Base-by-base conservation (phyloP, 2,113 vertebrate genomes). In the Labeo catla region DNA sequence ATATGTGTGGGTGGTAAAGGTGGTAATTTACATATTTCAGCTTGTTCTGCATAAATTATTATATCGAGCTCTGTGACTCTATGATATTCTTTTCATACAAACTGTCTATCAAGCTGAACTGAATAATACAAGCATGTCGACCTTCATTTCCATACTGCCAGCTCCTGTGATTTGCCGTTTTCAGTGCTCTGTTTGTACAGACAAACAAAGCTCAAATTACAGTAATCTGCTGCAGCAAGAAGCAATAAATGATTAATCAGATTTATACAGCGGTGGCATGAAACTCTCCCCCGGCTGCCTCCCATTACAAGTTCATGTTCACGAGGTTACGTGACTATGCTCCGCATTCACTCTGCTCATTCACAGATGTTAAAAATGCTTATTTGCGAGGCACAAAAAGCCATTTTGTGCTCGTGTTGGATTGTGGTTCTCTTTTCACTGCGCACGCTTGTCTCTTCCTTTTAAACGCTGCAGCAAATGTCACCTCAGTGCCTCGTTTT, bases 191-290 rank as follows among this genome's bases (percentile, higher is more conserved):
- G 34, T 57, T 83, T 83, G 66, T 73, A n/a, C 28, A 73, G 19
- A 16, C 28, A 83, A 73, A 81, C 77, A 86, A 73, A 76, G 21
- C 61, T 57, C 19, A 61, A 86, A 79, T 78, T 80, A 66, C 12
- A 79, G 43, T 77, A 86, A 79, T 85, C 36, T 85, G 61, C 49
- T 83, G 34, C 49, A 45, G 50, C 66, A 54, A 83, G 66, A 83
- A n/a, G 66, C 81, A 85, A 78, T 12, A 78, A 79, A 85, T 79
- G 76, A 73, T 84, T 84, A 79, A 85, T 68, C 59, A 79, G 59
- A 79, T 85, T 70, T 85, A 76, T 79, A 63, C 61, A 21, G 74
- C 16, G 1, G 21, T 54, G 47, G 28, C 59, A 85, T 79, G 59
- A 78, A 47, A 43, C 61, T 43, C 63, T 68, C 8, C 28, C 23